Conservation (phyloP, 2,797 vertebrate genomes). For the Decapterus maruadsi region DNA sequence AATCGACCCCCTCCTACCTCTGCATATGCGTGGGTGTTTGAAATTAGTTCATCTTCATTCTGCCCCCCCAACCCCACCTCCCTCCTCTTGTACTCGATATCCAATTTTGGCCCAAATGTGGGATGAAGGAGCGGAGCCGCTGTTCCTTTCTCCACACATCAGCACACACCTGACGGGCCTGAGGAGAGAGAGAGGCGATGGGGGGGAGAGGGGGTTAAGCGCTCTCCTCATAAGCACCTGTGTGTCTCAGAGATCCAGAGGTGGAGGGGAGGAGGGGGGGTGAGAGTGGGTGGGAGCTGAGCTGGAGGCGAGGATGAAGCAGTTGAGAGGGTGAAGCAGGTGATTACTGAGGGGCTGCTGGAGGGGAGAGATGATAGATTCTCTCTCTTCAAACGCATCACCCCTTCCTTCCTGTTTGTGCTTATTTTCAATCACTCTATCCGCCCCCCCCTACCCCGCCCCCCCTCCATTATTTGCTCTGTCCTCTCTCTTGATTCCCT, state of each 20-base stretch:
- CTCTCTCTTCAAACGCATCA: constrained; percentile 32
- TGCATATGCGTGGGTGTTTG: constrained; percentile 42
- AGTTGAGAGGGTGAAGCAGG: constrained; percentile 62
- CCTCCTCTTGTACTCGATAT: constrained; percentile 46
- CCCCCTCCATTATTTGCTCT: constrained; percentile 40
- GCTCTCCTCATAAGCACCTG: constrained; percentile 61
- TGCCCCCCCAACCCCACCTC: too few species aligned
- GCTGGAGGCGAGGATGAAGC: constrained; percentile 53
- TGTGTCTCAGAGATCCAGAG: constrained; percentile 46
- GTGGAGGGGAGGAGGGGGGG: constrained; percentile 7
- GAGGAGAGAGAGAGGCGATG: constrained; percentile 1
- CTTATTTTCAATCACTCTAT: constrained; percentile 63
- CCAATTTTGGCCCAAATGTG: constrained; percentile 55
- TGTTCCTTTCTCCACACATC: constrained; percentile 36
- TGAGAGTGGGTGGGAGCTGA: constrained; percentile 47
- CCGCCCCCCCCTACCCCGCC: constrained; percentile 2
- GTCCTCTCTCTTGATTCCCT: constrained; percentile 33
- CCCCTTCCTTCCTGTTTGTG: constrained; percentile 45
- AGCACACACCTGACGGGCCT: constrained; percentile 31
- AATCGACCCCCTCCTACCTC: constrained; percentile 32
- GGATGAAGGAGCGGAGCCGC: constrained; percentile 31
- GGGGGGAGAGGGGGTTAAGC: constrained; percentile 53
- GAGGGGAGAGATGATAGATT: constrained; percentile 48
- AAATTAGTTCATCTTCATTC: constrained; percentile 68
- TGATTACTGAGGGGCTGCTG: constrained; percentile 61